These are phyloP conservation scores for Terrapene triunguis DNA, from an alignment of 2,113 vertebrate species.

Conservation along the genomic window DNA sequence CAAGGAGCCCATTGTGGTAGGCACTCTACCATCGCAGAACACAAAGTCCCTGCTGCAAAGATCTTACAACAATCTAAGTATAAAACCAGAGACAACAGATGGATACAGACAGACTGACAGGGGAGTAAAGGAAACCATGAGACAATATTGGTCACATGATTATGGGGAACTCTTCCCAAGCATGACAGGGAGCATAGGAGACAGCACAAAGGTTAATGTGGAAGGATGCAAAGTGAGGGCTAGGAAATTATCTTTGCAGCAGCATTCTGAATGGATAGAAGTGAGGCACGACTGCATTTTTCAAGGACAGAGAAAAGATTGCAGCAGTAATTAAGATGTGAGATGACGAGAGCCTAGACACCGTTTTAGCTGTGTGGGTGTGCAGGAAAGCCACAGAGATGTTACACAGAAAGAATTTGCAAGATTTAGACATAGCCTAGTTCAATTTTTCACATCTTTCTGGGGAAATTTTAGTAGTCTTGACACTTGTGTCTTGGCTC, in stretches of 20 bases:
- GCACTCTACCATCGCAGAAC: not conserved
- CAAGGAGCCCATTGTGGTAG: not conserved
- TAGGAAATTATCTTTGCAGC: not conserved
- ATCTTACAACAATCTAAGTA: not conserved
- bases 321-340: not conserved
- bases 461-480: not conserved
- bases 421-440: not conserved
- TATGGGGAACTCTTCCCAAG: too few species aligned
- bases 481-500: not conserved
- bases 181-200: too few species aligned
- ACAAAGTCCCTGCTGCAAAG: fast-evolving
- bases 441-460: not conserved
- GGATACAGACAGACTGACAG: not conserved
- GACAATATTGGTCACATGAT: too few species aligned
- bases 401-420: not conserved
- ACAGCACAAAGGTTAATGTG: not conserved
- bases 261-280: not conserved
- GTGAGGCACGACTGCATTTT: not conserved
- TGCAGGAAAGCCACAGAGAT: not conserved
- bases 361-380: not conserved
- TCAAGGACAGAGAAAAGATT: not conserved
- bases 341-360: not conserved
- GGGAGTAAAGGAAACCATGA: not conserved
- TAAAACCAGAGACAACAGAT: not conserved
- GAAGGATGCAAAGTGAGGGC: not conserved